Percentiles rank a stretch among this genome's conserved stretches.
Conservation (phyloP, 2,888 invertebrate species). For the Sesamia inferens region DNA sequence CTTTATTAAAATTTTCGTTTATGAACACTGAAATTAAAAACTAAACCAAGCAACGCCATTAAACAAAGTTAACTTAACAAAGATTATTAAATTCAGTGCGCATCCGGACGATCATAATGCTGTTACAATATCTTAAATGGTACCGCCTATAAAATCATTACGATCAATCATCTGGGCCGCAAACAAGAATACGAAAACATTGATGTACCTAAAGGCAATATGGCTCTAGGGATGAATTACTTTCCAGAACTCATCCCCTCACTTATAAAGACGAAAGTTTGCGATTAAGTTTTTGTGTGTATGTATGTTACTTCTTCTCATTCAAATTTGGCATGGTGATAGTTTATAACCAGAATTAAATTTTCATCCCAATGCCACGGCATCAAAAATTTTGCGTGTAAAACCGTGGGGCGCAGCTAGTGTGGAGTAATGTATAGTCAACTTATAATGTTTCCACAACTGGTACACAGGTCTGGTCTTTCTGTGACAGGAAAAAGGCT, state of each 20-base stretch:
- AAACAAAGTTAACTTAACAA: conserved; percentile 16
- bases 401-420: too few relatives aligned
- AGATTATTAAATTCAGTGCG: conserved; percentile 44
- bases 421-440: not conserved
- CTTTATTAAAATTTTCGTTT: not conserved
- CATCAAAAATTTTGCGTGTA: too few relatives aligned
- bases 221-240: conserved; percentile 8
- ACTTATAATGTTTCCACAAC: not conserved
- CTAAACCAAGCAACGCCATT: conserved; percentile 1
- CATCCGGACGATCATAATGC: conserved; percentile 47
- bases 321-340: too few relatives aligned
- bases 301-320: too few relatives aligned
- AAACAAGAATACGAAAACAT: conserved; percentile 53
- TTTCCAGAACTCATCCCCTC: not conserved
- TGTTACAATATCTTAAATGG: conserved; percentile 49
- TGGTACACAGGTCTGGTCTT: not conserved
- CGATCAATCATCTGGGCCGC: conserved; percentile 40
- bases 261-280: too few relatives aligned
- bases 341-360: too few relatives aligned
- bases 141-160: conserved; percentile 61
- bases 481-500: not conserved
- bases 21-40: not conserved
- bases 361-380: too few relatives aligned
- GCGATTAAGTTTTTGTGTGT: too few relatives aligned
- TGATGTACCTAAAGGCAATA: not conserved